Evolutionary conservation across 2,888 invertebrate species (phyloP), one percentile per base, ranked within the genome.

Genomic region (Tipula confusa): DNA sequence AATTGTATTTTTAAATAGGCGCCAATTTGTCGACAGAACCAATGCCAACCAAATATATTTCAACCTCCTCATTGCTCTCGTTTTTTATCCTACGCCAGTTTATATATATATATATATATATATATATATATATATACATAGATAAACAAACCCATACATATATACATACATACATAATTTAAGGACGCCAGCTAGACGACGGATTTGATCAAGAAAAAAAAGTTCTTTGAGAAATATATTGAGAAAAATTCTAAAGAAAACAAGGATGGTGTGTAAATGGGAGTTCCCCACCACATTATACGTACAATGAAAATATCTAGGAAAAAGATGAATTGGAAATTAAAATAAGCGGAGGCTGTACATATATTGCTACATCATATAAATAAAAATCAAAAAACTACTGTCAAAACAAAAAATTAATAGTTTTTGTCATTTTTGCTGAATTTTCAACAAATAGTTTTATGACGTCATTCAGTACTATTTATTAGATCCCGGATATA

Each of bases 351-450:
- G 9, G 64, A 9, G 24, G 64, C 24, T 64, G 24, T 64, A 24
- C 9, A 7, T 43, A 43, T 2, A 43, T 43, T 43, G 15, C 15
- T 43, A 43, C 43, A 43, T 43, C 43, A 15, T 64, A 64, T 64
- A 64, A 64, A 64, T 64, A 64, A 64, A 64, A 7, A 64, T 64
- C 64, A 64, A 11, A 64, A 64, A 64, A 64, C 64, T 64, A 64
- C 64, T 64, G 64, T 64, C 64, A 64, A 64, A 64, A 64, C 64
- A 64, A 24, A 64, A 64, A 64, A 9, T 33, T 9, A 9, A 6
- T 64, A 64, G 24, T 64, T 18, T 24, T 64, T 18, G 64, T 64
- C 24, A 9, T 24, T 11, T 24, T 64, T 33, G 33, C 7, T 33
- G 3, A 9, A 24, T 64, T 64, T 64, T 64, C 18, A 64, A 2